These are phyloP conservation scores for Zootoca vivipara DNA, from an alignment of 2,113 vertebrate species.

Conservation along the genomic window DNA sequence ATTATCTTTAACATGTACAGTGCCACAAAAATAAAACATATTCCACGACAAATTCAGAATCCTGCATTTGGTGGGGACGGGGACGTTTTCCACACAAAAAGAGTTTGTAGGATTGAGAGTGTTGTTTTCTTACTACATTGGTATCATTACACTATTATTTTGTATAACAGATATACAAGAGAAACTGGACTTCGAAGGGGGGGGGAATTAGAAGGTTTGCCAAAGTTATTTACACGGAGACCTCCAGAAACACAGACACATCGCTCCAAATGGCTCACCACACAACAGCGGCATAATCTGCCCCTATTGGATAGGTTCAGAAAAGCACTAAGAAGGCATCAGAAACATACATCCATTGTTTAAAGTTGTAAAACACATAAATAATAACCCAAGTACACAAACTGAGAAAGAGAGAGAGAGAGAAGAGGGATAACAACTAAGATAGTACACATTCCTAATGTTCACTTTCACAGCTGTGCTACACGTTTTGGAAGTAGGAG, in stretches of 20 bases:
- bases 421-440: conserved; percentile 89
- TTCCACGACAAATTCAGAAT: conserved; percentile 76
- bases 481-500: conserved; percentile 88
- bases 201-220: conserved; percentile 74
- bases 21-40: conserved; percentile 83
- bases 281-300: conserved; percentile 78
- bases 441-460: conserved; percentile 90
- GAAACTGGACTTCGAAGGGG: conserved; percentile 73
- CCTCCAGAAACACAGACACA: conserved; percentile 87
- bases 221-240: conserved; percentile 89
- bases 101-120: conserved; percentile 68
- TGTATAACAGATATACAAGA: conserved; percentile 86
- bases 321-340: conserved; percentile 83
- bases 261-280: conserved; percentile 83
- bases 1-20: conserved; percentile 82
- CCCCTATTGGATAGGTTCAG: conserved; percentile 74
- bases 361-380: conserved; percentile 81
- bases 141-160: conserved; percentile 71
- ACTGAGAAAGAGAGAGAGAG: conserved; percentile 82
- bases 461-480: conserved; percentile 98
- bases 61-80: conserved; percentile 68
- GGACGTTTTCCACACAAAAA: conserved; percentile 76
- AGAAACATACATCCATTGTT: conserved; percentile 89
- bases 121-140: conserved; percentile 73
- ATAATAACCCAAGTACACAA: conserved; percentile 85